Base-by-base conservation (phyloP, 2,888 invertebrate species). In the Eupithecia pulchellata region DNA sequence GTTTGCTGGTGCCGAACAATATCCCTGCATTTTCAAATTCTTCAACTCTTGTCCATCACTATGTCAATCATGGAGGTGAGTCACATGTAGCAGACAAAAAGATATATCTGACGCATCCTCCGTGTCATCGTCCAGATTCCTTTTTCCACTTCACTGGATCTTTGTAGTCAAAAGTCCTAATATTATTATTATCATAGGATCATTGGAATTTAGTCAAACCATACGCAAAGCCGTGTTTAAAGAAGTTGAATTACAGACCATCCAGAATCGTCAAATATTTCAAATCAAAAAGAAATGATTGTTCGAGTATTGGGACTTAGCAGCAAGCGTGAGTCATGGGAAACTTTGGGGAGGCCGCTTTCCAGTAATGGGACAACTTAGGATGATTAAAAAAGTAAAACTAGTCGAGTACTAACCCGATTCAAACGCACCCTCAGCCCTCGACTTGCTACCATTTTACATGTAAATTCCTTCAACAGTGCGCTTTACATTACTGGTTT, bases 391-490 rank as follows among this genome's bases (percentile, higher is more conserved):
- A n/a, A n/a, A 42, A 42, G 8, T 8, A 0, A 17, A n/a, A 17
- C 20, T 39, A 39, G 39, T 39, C 2, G 42, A 42, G 42, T 47
- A 72, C 72, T 72, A 36, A 3, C 34, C 47, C 52, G n/a, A 20
- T 65, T 57, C 58, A 34, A 69, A 69, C 47, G 1, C 27, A 25
- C 20, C 17, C 25, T 30, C 58, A 63, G 69, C 60, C 75, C 67
- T 52, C 27, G 60, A 71, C 69, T 71, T 68, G 76, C 72, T 73
- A 75, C 79, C 76, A 79, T 79, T 83, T 82, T 78, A 77, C 79
- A 80, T 84, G 81, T 81, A 81, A 84, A 86, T 85, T 82, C 75
- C 75, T 62, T 75, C 73, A 61, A 71, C 77, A 77, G 78, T 80
- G 83, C 76, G 66, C 76, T 72, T 74, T 74, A 74, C 76, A 78